A percentile compares a stretch with the other conserved stretches of the same genome.
Evolutionary conservation across 2,113 vertebrate genomes (phyloP).

Genomic region (Leuciscus idus): DNA sequence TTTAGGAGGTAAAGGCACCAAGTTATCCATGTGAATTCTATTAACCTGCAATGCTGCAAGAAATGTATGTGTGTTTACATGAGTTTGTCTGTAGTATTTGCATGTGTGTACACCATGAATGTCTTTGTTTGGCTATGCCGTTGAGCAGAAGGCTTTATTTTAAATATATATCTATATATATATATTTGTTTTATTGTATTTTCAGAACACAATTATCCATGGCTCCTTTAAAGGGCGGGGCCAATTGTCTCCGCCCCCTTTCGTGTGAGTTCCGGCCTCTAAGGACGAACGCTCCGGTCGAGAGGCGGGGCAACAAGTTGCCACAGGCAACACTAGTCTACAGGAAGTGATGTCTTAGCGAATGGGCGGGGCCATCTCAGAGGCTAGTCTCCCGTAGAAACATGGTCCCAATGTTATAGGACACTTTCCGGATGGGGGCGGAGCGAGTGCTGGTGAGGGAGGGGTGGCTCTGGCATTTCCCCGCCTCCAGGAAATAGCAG

Average conservation of each 20-base stretch:
- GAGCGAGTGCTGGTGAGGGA: conserved; percentile 80
- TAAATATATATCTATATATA: conserved; percentile 48
- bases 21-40: conserved; percentile 48
- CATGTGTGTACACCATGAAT: neutral
- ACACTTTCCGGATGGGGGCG: conserved; percentile 91
- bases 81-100: neutral
- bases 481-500: conserved; percentile 97
- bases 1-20: conserved; percentile 53
- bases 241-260: neutral
- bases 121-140: conserved; percentile 1
- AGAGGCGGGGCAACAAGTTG: conserved; percentile 35
- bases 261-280: neutral
- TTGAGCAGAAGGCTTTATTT: conserved; percentile 54
- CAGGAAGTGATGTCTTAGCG: conserved; percentile 29
- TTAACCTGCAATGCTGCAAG: conserved; percentile 48
- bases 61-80: conserved; percentile 24
- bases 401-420: conserved; percentile 99
- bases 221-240: conserved; percentile 32
- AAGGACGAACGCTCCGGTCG: neutral
- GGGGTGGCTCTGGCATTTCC: conserved; percentile 84
- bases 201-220: conserved; percentile 49
- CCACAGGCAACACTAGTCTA: conserved; percentile 53
- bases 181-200: conserved; percentile 49
- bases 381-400: conserved; percentile 98
- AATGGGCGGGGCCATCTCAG: conserved; percentile 72